Conservation (phyloP, 2,888 invertebrate species). For the Axea sp. region DNA sequence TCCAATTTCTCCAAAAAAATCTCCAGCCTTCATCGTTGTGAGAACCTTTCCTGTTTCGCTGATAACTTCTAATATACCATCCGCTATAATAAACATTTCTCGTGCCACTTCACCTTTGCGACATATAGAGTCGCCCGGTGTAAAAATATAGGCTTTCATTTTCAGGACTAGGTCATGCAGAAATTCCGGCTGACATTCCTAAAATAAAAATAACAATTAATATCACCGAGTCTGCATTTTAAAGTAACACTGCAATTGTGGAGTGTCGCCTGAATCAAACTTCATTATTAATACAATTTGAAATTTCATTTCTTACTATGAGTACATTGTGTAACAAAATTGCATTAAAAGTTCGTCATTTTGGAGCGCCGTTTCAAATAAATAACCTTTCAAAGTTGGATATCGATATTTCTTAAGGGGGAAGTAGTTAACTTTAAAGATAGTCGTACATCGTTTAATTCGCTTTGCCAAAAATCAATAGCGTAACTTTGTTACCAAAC, state of each 20-base stretch:
- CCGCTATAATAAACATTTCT: conserved; percentile 99
- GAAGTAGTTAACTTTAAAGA: too few relatives aligned
- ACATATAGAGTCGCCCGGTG: conserved; percentile 97
- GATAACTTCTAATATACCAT: conserved; percentile 96
- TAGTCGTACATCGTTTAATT: too few relatives aligned
- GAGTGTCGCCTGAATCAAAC: background rate
- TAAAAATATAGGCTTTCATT: conserved; percentile 99
- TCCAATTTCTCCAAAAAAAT: conserved; percentile 98
- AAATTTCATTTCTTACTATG: background rate
- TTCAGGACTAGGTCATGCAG: conserved; percentile 97
- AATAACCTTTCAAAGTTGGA: conserved; percentile 8
- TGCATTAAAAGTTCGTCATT: too few relatives aligned
- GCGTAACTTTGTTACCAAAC: too few relatives aligned
- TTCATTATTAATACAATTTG: conserved; percentile 5
- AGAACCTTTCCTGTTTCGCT: conserved; percentile 95
- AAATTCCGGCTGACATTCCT: conserved; percentile 99
- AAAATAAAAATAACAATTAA: conserved; percentile 73
- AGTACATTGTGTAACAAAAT: too few relatives aligned
- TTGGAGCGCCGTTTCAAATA: too few relatives aligned
- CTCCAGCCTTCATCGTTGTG: conserved; percentile 97
- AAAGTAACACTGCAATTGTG: conserved; percentile 1
- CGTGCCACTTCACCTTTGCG: conserved; percentile 96
- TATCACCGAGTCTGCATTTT: conserved; percentile 1
- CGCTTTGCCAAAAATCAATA: too few relatives aligned
- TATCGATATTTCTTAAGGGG: conserved; percentile 6